These are phyloP conservation scores for Mystacornis crossleyi DNA, from an alignment of 2,113 vertebrate species.

Conservation along the genomic window DNA sequence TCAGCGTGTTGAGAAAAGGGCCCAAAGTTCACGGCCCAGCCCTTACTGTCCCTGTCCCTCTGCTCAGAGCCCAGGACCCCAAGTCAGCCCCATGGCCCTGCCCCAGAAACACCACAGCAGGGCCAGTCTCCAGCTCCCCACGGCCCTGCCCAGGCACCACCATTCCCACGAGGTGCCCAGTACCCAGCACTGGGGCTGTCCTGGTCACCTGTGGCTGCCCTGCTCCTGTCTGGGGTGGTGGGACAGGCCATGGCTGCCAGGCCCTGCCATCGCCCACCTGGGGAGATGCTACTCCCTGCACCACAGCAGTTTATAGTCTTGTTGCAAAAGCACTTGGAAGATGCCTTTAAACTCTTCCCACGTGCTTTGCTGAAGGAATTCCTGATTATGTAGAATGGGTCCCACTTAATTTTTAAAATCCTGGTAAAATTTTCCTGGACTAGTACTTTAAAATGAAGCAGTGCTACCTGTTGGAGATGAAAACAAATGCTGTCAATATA, in stretches of 20 bases:
- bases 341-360: neutral
- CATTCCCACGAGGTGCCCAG: neutral
- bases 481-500: neutral
- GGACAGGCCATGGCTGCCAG: neutral
- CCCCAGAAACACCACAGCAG: accelerated
- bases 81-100: neutral
- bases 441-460: neutral
- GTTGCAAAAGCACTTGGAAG: neutral
- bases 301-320: neutral
- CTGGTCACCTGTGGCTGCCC: accelerated
- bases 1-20: neutral
- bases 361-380: neutral
- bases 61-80: neutral
- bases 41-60: neutral
- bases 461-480: neutral
- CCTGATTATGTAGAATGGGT: neutral
- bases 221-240: neutral
- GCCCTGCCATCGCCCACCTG: neutral
- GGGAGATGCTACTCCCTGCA: accelerated
- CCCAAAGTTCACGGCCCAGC: accelerated
- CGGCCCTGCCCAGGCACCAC: neutral
- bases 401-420: neutral
- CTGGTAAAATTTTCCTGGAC: neutral
- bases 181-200: neutral
- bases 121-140: accelerated